Evolutionary conservation across 2,888 invertebrate species (phyloP).

Genomic region (Drosophila subquinaria): DNA sequence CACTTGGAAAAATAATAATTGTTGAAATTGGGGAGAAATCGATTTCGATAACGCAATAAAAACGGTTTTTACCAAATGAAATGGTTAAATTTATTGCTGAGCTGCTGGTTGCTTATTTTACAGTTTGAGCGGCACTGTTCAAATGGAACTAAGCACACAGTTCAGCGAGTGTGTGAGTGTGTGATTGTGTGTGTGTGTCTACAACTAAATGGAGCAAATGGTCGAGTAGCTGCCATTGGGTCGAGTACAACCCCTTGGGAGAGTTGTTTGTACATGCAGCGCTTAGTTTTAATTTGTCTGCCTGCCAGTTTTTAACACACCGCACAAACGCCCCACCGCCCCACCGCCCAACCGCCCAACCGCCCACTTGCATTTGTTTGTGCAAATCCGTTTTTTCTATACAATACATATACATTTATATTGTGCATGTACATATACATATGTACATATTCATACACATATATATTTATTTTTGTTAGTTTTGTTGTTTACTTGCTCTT

Average conservation of each 20-base stretch:
- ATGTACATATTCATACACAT: slow-evolving; percentile 20
- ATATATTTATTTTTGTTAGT: slow-evolving; percentile 33
- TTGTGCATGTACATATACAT: neutral
- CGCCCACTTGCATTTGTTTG: slow-evolving; percentile 36
- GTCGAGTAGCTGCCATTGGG: slow-evolving; percentile 75
- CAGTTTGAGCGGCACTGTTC: slow-evolving; percentile 64
- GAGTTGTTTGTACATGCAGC: slow-evolving; percentile 69
- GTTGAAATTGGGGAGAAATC: slow-evolving; percentile 23
- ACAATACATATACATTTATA: slow-evolving; percentile 13
- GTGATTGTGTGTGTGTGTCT: slow-evolving; percentile 32
- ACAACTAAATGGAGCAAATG: slow-evolving; percentile 76
- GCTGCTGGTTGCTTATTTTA: slow-evolving; percentile 47
- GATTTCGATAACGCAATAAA: slow-evolving; percentile 22
- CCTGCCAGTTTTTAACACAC: slow-evolving; percentile 58
- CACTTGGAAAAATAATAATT: slow-evolving; percentile 4
- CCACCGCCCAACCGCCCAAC: neutral
- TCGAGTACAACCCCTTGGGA: slow-evolving; percentile 55
- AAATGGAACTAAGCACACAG: slow-evolving; percentile 56
- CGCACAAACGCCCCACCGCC: neutral
- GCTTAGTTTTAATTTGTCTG: slow-evolving; percentile 80
- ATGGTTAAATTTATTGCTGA: slow-evolving; percentile 37
- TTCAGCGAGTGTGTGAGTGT: slow-evolving; percentile 1
- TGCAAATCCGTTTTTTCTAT: slow-evolving; percentile 63
- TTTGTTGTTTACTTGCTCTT: slow-evolving; percentile 36
- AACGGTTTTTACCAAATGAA: slow-evolving; percentile 34